phyloP scores from a whole-genome alignment of 2,113 vertebrate species.

The Noturus placidus region DNA sequence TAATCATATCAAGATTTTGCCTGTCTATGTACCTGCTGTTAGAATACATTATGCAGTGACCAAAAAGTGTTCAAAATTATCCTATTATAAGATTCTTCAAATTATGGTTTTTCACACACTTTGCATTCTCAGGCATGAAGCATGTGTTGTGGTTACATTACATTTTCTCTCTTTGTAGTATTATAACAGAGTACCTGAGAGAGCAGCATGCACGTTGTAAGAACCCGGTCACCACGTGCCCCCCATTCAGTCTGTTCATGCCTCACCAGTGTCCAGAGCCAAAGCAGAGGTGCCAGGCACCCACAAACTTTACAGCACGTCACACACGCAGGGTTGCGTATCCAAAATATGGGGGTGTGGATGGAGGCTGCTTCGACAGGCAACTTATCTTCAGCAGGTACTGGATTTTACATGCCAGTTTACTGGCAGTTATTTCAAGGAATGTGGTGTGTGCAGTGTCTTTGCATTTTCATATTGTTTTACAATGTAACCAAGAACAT shows the following conservation, averaged over 20 bases:
- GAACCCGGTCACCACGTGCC: conserved; percentile 97
- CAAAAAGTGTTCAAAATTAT: not conserved
- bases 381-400: conserved; percentile 99
- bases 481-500: not conserved
- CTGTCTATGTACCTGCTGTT: not conserved
- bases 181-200: conserved; percentile 97
- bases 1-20: not conserved
- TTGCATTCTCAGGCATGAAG: no score
- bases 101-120: not conserved
- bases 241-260: conserved; percentile 98
- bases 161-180: conserved; percentile 66
- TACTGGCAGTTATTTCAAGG: not conserved
- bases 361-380: conserved; percentile 97
- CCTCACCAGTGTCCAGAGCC: conserved; percentile 98
- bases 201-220: conserved; percentile 99
- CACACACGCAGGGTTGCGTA: conserved; percentile 90
- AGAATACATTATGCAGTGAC: not conserved
- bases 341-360: conserved; percentile 96
- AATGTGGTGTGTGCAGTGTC: not conserved
- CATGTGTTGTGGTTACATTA: not conserved
- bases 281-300: conserved; percentile 97
- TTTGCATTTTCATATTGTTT: not conserved
- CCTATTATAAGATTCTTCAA: not conserved
- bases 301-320: conserved; percentile 94
- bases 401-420: conserved; percentile 6